phyloP scores from a whole-genome alignment of 2,888 invertebrate species.

The Dasypolia templi region DNA sequence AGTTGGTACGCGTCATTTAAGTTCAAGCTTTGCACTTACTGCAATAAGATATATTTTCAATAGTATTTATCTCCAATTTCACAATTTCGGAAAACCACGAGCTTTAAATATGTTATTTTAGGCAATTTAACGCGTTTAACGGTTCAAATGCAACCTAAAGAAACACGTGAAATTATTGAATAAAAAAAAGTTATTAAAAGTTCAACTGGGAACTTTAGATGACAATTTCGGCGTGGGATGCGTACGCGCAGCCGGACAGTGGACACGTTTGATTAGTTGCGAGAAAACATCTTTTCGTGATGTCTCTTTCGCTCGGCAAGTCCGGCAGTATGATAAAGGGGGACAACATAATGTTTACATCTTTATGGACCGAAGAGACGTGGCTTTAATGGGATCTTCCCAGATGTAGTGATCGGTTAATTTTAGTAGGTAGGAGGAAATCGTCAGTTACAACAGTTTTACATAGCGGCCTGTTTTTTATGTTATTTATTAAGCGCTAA shows the following conservation, averaged over 20 bases:
- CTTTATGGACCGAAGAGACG: conserved; percentile 86
- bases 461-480: conserved; percentile 82
- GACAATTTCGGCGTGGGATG: conserved; percentile 80
- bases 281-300: conserved; percentile 81
- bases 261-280: conserved; percentile 88
- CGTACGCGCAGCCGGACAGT: conserved; percentile 85
- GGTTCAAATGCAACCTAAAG: conserved; percentile 46
- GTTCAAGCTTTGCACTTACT: conserved; percentile 62
- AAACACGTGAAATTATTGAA: conserved; percentile 45
- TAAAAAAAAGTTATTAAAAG: conserved; percentile 33
- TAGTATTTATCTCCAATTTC: conserved; percentile 79
- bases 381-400: conserved; percentile 87
- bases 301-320: conserved; percentile 76
- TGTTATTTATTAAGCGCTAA: conserved; percentile 78
- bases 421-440: conserved; percentile 88
- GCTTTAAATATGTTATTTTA: conserved; percentile 76
- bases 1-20: conserved; percentile 58
- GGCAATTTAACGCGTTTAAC: conserved; percentile 62
- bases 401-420: conserved; percentile 81
- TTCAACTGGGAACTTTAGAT: conserved; percentile 39
- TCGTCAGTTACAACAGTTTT: conserved; percentile 78
- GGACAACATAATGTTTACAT: conserved; percentile 82
- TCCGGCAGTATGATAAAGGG: conserved; percentile 68
- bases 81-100: conserved; percentile 75
- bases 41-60: conserved; percentile 67